phyloP scores from a whole-genome alignment of 2,888 invertebrate species.

The Pristionchus exspectatus region DNA sequence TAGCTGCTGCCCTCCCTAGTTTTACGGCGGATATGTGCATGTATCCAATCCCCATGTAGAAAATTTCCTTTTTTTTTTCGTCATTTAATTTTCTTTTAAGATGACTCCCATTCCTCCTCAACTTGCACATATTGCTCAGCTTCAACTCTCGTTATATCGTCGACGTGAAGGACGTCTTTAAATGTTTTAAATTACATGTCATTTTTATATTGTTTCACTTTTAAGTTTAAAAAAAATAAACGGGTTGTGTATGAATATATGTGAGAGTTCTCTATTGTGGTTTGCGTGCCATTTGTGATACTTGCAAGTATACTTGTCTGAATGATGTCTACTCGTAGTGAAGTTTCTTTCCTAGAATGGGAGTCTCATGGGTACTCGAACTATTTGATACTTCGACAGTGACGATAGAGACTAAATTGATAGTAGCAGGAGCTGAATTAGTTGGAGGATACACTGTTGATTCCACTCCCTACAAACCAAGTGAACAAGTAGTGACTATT shows the following conservation, averaged over 20 bases:
- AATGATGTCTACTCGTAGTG: background rate
- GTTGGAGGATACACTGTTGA: conserved; percentile 41
- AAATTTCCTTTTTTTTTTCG: background rate
- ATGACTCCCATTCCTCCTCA: conserved; percentile 51
- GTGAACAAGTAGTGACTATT: conserved; percentile 12
- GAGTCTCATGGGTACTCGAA: conserved; percentile 52
- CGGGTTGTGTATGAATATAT: background rate
- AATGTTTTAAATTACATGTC: background rate
- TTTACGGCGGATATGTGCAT: no score
- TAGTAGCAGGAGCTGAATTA: conserved; percentile 40
- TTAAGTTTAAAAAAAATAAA: background rate
- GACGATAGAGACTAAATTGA: background rate
- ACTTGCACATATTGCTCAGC: conserved; percentile 7
- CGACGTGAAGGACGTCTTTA: background rate
- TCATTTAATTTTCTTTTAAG: background rate
- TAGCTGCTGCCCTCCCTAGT: no score
- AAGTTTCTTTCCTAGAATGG: conserved; percentile 16
- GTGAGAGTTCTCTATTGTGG: background rate
- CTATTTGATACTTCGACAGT: background rate
- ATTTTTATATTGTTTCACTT: background rate
- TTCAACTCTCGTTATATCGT: conserved; percentile 41
- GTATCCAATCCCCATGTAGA: background rate
- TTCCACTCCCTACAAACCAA: conserved; percentile 38
- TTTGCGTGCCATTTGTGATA: background rate
- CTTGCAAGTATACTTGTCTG: background rate